These are phyloP conservation scores for Rostratula benghalensis DNA, from an alignment of 2,113 vertebrate species.

Conservation along the genomic window DNA sequence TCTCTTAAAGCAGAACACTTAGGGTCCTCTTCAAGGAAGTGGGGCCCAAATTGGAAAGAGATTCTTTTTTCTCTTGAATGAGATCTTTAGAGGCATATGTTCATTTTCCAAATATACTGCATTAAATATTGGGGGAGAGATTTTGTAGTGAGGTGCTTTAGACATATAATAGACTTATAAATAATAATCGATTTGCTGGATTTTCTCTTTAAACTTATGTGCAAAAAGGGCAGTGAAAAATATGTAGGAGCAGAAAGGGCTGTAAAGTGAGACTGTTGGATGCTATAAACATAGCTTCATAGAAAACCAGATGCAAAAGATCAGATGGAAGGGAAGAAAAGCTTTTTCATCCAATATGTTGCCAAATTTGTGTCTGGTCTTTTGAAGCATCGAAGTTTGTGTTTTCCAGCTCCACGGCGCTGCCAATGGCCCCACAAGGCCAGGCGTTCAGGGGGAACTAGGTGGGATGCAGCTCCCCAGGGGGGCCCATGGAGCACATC, in stretches of 20 bases:
- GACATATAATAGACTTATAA: background rate
- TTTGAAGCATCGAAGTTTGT: rapidly evolving
- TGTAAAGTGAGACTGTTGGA: background rate
- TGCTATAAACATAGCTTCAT: background rate
- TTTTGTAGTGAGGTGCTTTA: background rate
- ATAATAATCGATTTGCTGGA: background rate
- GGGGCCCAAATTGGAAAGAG: background rate
- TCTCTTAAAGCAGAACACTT: background rate
- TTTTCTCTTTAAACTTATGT: background rate
- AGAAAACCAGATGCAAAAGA: background rate
- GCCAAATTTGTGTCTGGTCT: background rate
- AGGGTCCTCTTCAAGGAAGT: background rate
- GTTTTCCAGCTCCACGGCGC: background rate
- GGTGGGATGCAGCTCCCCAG: background rate
- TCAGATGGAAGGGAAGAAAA: background rate
- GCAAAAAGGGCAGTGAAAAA: background rate
- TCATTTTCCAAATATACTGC: background rate
- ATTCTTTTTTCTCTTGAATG: background rate
- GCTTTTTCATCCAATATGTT: background rate
- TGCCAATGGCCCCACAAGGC: too few species aligned
- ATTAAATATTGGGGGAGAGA: background rate
- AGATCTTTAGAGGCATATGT: background rate
- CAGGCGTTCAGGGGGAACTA: background rate
- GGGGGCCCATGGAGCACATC: background rate
- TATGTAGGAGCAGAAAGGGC: background rate